Conservation (phyloP, 2,797 vertebrate species). For the Oophaga sylvatica region DNA sequence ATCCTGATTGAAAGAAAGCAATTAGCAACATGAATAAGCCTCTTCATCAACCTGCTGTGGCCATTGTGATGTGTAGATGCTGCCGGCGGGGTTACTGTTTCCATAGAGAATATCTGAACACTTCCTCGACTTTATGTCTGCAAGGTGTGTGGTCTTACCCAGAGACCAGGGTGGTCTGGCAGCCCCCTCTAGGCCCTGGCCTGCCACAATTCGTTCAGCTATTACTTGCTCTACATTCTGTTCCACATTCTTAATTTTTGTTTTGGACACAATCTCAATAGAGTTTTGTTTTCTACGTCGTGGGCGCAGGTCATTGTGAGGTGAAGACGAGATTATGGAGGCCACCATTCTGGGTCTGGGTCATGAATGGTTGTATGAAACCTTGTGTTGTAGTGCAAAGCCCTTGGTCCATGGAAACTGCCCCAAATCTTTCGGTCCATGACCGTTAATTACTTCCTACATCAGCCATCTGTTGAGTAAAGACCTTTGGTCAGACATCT, state of each 20-base stretch:
- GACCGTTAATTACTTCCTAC: not conserved
- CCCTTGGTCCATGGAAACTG: not conserved
- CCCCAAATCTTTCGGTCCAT: not conserved
- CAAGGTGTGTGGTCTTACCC: slow-evolving; percentile 54
- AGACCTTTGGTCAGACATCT: not conserved
- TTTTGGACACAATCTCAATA: not conserved
- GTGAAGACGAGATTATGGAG: not conserved
- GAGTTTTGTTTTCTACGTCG: not conserved
- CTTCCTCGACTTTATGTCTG: slow-evolving; percentile 13
- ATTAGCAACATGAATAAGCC: slow-evolving; percentile 33
- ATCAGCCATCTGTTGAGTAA: not conserved
- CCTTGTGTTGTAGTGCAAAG: slow-evolving; percentile 1
- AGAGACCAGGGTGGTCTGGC: slow-evolving; percentile 48
- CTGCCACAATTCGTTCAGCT: slow-evolving; percentile 40
- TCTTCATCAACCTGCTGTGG: slow-evolving; percentile 42
- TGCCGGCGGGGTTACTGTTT: not conserved
- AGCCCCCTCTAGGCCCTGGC: slow-evolving; percentile 13
- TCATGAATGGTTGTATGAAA: not conserved
- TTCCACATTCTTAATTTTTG: slow-evolving; percentile 30
- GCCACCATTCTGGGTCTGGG: not conserved
- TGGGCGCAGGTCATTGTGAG: not conserved
- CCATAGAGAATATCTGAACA: not conserved
- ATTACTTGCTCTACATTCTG: slow-evolving; percentile 4
- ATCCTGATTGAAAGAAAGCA: slow-evolving; percentile 13
- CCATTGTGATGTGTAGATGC: slow-evolving; percentile 11